Evolutionary conservation across 1,140 invertebrate genomes (phyloP).

Genomic region (Listronotus oregonensis): DNA sequence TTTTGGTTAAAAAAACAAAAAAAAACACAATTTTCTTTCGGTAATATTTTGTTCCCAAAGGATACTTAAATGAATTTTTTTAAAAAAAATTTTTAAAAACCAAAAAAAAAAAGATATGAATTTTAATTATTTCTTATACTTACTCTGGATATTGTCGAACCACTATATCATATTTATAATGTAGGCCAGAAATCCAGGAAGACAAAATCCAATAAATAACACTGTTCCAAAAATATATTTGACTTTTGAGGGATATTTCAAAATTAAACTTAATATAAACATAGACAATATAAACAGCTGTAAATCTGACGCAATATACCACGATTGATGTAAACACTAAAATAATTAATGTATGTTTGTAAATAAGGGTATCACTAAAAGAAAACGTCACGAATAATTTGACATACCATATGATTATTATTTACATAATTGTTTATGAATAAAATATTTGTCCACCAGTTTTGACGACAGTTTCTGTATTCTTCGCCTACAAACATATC

Average conservation of each 20-base stretch:
- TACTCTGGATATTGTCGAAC: constrained; percentile 46
- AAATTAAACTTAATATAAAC: constrained; percentile 43
- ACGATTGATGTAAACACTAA: constrained; percentile 55
- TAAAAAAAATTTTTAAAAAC: too few species aligned
- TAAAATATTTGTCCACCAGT: constrained; percentile 45
- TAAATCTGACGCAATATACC: constrained; percentile 58
- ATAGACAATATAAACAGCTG: constrained; percentile 54
- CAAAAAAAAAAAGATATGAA: too few species aligned
- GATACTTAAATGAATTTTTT: too few species aligned
- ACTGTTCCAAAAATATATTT: constrained; percentile 36
- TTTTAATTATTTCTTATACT: constrained; percentile 10
- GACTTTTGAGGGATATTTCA: constrained; percentile 26
- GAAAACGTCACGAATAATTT: background rate
- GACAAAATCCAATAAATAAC: constrained; percentile 35
- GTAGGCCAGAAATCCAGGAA: constrained; percentile 35
- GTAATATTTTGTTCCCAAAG: too few species aligned
- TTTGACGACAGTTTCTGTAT: constrained; percentile 47
- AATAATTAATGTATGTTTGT: constrained; percentile 23
- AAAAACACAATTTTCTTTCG: too few species aligned
- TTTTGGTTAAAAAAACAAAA: background rate
- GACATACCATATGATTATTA: constrained; percentile 33
- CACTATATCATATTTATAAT: constrained; percentile 42
- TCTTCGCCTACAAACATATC: constrained; percentile 45
- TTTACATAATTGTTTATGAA: constrained; percentile 36
- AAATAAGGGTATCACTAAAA: too few species aligned